phyloP scores from a whole-genome alignment of 2,797 vertebrate genomes.

The Crypturellus tataupa region DNA sequence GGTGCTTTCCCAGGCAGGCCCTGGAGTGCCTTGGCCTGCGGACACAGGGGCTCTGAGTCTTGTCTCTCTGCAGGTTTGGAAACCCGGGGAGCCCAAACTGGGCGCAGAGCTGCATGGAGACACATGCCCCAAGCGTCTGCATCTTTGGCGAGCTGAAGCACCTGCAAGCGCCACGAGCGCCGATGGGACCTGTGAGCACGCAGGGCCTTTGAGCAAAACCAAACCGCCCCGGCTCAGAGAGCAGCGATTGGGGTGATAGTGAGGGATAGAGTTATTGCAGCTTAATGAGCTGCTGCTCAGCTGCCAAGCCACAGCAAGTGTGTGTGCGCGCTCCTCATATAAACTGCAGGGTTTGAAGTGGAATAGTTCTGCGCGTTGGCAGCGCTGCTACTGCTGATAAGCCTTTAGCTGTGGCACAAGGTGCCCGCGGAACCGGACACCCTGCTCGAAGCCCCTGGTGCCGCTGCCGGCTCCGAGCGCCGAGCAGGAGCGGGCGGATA shows the following conservation, averaged over 20 bases:
- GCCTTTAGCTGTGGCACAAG: neutral
- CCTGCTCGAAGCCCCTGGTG: rapidly evolving
- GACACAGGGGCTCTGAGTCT: neutral
- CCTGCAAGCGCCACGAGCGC: neutral
- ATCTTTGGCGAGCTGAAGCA: neutral
- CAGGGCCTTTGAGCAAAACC: neutral
- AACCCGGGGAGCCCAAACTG: rapidly evolving
- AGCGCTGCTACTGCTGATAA: neutral
- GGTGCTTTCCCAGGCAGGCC: neutral
- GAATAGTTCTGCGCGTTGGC: conserved; percentile 28
- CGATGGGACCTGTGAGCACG: neutral
- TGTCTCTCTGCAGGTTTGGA: neutral
- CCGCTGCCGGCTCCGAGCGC: neutral
- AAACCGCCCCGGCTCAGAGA: neutral
- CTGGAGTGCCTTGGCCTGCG: neutral
- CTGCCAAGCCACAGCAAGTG: conserved; percentile 54
- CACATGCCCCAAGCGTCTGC: neutral
- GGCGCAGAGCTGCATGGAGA: neutral
- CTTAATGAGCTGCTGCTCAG: conserved; percentile 3
- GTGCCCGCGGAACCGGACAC: neutral
- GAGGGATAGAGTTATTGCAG: conserved; percentile 51
- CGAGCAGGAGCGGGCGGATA: rapidly evolving
- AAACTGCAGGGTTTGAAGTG: neutral
- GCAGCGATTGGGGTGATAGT: conserved; percentile 8
- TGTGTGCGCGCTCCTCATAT: neutral